These are phyloP conservation scores for Pissodes strobi DNA, from an alignment of 1,140 invertebrate genomes.

Conservation along the genomic window DNA sequence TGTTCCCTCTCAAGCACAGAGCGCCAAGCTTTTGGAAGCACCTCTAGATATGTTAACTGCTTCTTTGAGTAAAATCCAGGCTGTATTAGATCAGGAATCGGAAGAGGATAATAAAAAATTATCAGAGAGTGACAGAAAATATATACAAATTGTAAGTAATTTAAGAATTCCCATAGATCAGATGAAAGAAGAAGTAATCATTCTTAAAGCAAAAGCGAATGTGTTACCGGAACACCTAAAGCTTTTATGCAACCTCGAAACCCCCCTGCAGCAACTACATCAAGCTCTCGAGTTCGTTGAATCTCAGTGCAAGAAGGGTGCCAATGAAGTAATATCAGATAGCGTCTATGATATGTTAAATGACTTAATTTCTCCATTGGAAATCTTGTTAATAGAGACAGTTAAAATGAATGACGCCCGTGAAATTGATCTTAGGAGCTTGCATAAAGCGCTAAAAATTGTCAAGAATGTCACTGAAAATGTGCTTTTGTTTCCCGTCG, in stretches of 20 bases:
- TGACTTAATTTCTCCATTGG: slow-evolving; percentile 21
- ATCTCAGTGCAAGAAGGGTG: neutral
- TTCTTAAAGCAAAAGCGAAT: slow-evolving; percentile 14
- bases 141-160: slow-evolving; percentile 4
- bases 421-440: slow-evolving; percentile 7
- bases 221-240: neutral
- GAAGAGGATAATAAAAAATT: too few relatives aligned
- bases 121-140: slow-evolving; percentile 11
- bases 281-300: slow-evolving; percentile 10
- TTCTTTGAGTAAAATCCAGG: neutral
- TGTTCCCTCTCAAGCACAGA: slow-evolving; percentile 1
- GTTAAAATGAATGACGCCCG: too few relatives aligned
- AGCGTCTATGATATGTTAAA: slow-evolving; percentile 5
- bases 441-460: slow-evolving; percentile 11
- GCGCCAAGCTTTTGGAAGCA: too few relatives aligned
- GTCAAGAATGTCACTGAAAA: slow-evolving; percentile 23
- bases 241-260: neutral
- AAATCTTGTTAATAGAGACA: slow-evolving; percentile 18
- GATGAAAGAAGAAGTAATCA: slow-evolving; percentile 10
- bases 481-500: slow-evolving; percentile 18
- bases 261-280: slow-evolving; percentile 17
- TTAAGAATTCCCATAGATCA: slow-evolving; percentile 19
- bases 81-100: too few relatives aligned
- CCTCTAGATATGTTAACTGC: neutral
- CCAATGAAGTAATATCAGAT: slow-evolving; percentile 6